Base-by-base conservation (phyloP, 2,113 vertebrate genomes). In the Chitala chitala region DNA sequence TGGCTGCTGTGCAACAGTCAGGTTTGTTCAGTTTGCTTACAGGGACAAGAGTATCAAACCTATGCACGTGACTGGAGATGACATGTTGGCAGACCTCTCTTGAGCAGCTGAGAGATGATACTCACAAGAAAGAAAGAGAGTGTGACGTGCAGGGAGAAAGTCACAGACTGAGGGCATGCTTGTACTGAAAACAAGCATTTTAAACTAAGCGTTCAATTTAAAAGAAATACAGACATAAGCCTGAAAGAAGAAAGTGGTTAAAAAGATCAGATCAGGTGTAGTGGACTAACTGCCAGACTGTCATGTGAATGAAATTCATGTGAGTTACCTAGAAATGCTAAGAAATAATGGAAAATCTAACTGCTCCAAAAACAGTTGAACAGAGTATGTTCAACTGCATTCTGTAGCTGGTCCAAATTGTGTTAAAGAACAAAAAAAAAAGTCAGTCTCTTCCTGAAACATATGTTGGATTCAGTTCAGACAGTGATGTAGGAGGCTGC, bases 11-110 rank as follows among this genome's bases (percentile, higher is more conserved):
- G 12, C 1, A 4, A n/a, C 33, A 29, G 20, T 12, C 42, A 17
- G 4, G 3, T 61, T 13, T 59, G n/a, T n/a, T 15, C n/a, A 38
- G 36, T 20, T 26, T 22, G 46, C 38, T 29, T 44, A 20, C 40
- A 73, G 71, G 17, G 17, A 50, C 42, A 58, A 61, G 54, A 61
- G 59, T 20, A 73, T 73, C 56, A 7, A 73, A 42, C 40, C 71
- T 0, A 26, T 73, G 55, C 26, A 40, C 5, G 8, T 73, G 55
- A 61, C 31, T 54, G 24, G 13, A 26, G 71, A 73, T 17, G 55
- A 42, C 17, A 61, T 17, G 42, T 42, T 73, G 55, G 38, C 22
- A 15, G 55, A 15, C 3, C 24, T 73, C 6, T 40, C 26, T n/a
- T 33, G 71, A 59, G 17, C 53, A 26, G 36, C 40, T 44, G 40